Base-by-base conservation (phyloP, 2,797 vertebrate species). In the Chrosomus eos region DNA sequence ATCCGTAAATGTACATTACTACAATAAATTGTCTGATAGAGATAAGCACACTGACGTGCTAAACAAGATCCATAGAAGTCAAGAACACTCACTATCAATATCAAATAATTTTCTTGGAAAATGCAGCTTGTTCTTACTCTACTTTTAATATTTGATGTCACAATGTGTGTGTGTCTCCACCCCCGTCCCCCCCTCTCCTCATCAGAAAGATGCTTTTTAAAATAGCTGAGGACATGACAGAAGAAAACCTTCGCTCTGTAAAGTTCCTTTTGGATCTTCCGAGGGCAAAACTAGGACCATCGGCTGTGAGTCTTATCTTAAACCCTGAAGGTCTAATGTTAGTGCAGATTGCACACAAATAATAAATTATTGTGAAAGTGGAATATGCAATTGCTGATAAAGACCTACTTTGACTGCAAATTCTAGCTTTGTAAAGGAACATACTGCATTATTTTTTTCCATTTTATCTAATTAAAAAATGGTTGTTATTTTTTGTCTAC, bases 161-260 rank as follows among this genome's bases (percentile, higher is more conserved):
- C 70, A 81, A 11, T 68, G 31, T 36, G 10, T 48, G 13, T 43
- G 0, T n/a, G n/a, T n/a, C n/a, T n/a, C n/a, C n/a, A n/a, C n/a
- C n/a, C n/a, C n/a, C n/a, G n/a, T n/a, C n/a, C n/a, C n/a, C n/a
- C n/a, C 7, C 81, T 19, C 8, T 60, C 14, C 4, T 23, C 73
- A 51, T 58, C 11, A 68, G 95, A 85, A 91, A 92, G 87, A 92
- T 94, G 93, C 92, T 96, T 21, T 95, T 92, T 83, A 0, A 14
- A 1, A 31, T 96, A 43, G 89, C 93, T 58, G 89, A 93, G 13
- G 87, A 91, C 36, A 26, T 94, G 66, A 93, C 89, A 3, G 0
- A 13, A 0, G 88, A 92, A 72, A 93, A 92, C 23, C 16, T 96
- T 5, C 5, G 67, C 0, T 81, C 55, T 1, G 83, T 95, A 28